Percentiles rank a stretch among this genome's conserved stretches.
Evolutionary conservation across 2,888 invertebrate genomes (phyloP).

Genomic region (Sialis lutaria): DNA sequence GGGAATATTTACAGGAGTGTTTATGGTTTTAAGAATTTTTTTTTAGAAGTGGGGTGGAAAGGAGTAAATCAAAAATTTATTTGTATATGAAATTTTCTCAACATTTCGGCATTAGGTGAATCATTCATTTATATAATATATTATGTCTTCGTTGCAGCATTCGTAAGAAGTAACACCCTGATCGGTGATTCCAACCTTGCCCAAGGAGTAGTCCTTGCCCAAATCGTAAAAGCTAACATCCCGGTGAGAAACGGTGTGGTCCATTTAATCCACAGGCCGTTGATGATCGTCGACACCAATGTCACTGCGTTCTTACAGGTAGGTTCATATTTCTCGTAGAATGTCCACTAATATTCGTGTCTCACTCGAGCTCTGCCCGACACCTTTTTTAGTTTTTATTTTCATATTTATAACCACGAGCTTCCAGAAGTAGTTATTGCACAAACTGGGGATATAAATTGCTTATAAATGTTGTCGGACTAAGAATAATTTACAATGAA

Average conservation of each 20-base stretch:
- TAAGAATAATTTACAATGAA: too few species aligned
- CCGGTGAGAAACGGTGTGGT: slow-evolving; percentile 86
- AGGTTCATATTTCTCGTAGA: slow-evolving; percentile 19
- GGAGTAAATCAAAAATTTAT: too few species aligned
- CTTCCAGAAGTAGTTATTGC: background rate
- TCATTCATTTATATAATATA: too few species aligned
- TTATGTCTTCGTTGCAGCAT: slow-evolving; percentile 37
- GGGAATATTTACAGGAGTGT: too few species aligned
- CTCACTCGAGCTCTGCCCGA: background rate
- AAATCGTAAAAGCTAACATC: slow-evolving; percentile 77
- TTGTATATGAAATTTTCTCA: too few species aligned
- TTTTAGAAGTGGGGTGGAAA: too few species aligned
- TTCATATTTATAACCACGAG: background rate
- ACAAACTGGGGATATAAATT: too few species aligned
- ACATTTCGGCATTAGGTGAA: too few species aligned
- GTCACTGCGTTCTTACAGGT: slow-evolving; percentile 76
- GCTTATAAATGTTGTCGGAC: too few species aligned
- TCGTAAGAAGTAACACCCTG: slow-evolving; percentile 71
- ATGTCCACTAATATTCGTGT: background rate
- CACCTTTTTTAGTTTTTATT: background rate
- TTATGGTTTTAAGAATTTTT: too few species aligned
- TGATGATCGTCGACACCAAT: slow-evolving; percentile 83
- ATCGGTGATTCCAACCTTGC: slow-evolving; percentile 61
- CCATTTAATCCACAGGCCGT: slow-evolving; percentile 77
- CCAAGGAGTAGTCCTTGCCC: slow-evolving; percentile 70